Evolutionary conservation across 1,140 invertebrate species (phyloP).

Genomic region (Tribolium madens): DNA sequence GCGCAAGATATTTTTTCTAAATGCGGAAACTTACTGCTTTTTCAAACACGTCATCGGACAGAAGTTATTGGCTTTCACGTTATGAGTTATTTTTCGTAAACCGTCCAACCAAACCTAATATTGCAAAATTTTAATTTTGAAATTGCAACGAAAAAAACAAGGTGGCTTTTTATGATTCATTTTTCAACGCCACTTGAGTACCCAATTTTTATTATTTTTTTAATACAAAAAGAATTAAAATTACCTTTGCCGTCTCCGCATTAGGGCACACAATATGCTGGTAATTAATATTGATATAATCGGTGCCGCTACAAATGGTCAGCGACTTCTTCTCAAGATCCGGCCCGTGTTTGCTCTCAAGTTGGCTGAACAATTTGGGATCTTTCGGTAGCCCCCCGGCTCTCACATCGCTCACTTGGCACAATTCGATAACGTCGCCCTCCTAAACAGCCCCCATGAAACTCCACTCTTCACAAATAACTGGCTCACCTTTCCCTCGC

Average conservation of each 20-base stretch:
- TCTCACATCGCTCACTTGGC: conserved; percentile 96
- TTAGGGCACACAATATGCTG: conserved; percentile 96
- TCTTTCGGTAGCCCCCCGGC: conserved; percentile 93
- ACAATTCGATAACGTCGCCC: conserved; percentile 95
- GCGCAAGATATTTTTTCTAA: neutral
- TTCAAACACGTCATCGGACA: conserved; percentile 98
- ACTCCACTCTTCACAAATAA: neutral
- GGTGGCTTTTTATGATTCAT: too few relatives aligned
- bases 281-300: conserved; percentile 99
- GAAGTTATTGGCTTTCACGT: conserved; percentile 98
- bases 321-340: conserved; percentile 94
- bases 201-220: neutral
- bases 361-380: conserved; percentile 82
- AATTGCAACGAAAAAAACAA: conserved; percentile 4
- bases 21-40: conserved; percentile 93
- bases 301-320: conserved; percentile 98
- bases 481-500: conserved; percentile 84
- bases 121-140: neutral
- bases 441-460: conserved; percentile 75
- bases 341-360: conserved; percentile 81
- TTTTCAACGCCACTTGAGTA: neutral
- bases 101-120: conserved; percentile 93
- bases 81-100: conserved; percentile 95
- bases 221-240: conserved; percentile 1
- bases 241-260: conserved; percentile 91